Conservation (phyloP, 2,797 vertebrate genomes). For the Enteromius trimaculatus region DNA sequence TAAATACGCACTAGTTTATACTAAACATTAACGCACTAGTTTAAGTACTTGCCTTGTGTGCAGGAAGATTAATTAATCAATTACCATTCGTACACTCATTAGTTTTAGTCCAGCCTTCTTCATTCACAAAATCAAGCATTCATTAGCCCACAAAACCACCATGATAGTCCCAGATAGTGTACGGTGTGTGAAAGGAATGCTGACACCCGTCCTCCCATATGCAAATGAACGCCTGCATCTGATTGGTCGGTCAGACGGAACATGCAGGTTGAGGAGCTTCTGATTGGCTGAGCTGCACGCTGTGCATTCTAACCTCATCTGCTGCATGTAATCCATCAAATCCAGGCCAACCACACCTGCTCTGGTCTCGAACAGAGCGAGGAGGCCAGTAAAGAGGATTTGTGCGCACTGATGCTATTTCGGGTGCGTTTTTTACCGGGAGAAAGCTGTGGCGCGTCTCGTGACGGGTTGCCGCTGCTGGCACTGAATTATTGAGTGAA, state of each 20-base stretch:
- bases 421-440: not conserved
- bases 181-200: not conserved
- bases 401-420: constrained; percentile 13
- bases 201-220: constrained; percentile 16
- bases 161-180: constrained; percentile 27
- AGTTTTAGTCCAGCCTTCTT: constrained; percentile 34
- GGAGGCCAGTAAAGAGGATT: constrained; percentile 35
- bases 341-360: constrained; percentile 67
- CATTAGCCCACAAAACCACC: constrained; percentile 39
- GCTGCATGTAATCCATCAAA: constrained; percentile 74
- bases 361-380: not conserved
- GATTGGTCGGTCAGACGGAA: not conserved
- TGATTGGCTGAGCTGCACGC: constrained; percentile 62
- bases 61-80: constrained; percentile 13
- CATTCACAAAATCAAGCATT: not conserved
- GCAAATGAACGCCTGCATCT: constrained; percentile 12
- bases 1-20: not conserved
- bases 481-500: constrained; percentile 36
- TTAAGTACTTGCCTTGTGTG: constrained; percentile 33
- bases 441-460: not conserved
- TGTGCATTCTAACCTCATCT: constrained; percentile 62
- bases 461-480: not conserved
- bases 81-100: not conserved
- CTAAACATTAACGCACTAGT: not conserved
- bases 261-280: constrained; percentile 42